Percentiles rank a stretch among this genome's conserved stretches.
Conservation (phyloP, 2,113 vertebrate genomes). For the Romanogobio albipinnatus region DNA sequence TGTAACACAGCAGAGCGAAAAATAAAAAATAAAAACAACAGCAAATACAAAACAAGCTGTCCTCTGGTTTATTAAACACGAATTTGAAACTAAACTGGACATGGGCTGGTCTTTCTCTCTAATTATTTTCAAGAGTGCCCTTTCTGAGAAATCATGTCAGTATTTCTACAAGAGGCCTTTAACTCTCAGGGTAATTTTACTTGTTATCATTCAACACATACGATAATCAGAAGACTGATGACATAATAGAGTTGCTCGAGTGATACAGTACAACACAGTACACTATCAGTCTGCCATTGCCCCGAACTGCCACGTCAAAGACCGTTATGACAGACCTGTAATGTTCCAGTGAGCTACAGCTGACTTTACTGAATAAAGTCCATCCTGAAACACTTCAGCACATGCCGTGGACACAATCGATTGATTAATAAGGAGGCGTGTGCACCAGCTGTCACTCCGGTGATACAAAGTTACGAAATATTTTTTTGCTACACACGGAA, state of each 20-base stretch:
- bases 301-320: slow-evolving; percentile 77
- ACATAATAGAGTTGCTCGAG: neutral
- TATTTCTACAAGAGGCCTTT: neutral
- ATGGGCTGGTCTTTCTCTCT: neutral
- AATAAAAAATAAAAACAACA: too few species aligned
- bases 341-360: slow-evolving; percentile 41
- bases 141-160: neutral
- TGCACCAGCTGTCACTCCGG: neutral
- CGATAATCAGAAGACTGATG: too few species aligned
- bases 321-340: slow-evolving; percentile 60
- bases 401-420: neutral
- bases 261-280: neutral
- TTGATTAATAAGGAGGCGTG: neutral
- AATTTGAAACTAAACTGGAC: neutral
- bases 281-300: slow-evolving; percentile 37
- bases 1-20: neutral
- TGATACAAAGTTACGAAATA: slow-evolving; percentile 7
- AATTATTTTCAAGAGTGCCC: neutral
- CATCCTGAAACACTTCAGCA: neutral
- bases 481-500: slow-evolving; percentile 18
- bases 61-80: neutral
- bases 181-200: neutral
- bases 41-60: neutral
- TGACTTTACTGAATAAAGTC: neutral
- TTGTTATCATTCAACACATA: neutral